Percentiles rank a stretch among this genome's conserved stretches.
Evolutionary conservation across 2,888 invertebrate genomes (phyloP).

Genomic region (Polia nebulosa): DNA sequence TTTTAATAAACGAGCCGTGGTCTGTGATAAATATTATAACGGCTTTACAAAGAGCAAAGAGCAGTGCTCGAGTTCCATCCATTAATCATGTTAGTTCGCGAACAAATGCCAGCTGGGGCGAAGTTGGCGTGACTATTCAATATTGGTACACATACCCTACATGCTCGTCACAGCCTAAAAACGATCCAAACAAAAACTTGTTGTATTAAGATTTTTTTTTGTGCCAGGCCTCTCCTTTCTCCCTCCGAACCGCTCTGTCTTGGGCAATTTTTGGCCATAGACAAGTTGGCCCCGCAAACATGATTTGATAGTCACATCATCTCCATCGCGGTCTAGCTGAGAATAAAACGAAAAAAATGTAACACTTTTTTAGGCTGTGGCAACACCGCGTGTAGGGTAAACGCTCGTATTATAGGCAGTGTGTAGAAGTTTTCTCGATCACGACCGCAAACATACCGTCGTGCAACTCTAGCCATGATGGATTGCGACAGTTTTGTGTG

Average conservation of each 20-base stretch:
- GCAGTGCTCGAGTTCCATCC: slow-evolving; percentile 77
- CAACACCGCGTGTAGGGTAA: slow-evolving; percentile 47
- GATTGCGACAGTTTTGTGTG: slow-evolving; percentile 72
- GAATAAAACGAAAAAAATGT: neutral
- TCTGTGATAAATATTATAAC: slow-evolving; percentile 72
- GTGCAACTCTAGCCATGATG: slow-evolving; percentile 70
- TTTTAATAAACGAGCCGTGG: slow-evolving; percentile 68
- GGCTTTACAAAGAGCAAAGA: slow-evolving; percentile 76
- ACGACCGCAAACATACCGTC: slow-evolving; percentile 67
- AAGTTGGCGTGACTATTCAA: slow-evolving; percentile 75
- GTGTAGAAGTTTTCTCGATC: slow-evolving; percentile 69
- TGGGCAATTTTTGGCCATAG: too few relatives aligned
- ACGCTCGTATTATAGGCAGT: slow-evolving; percentile 46
- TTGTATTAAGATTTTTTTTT: too few relatives aligned
- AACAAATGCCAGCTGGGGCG: slow-evolving; percentile 79
- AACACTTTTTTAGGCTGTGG: slow-evolving; percentile 41
- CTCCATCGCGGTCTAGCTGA: too few relatives aligned
- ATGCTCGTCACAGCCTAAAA: slow-evolving; percentile 61
- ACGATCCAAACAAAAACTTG: slow-evolving; percentile 15
- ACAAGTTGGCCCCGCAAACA: too few relatives aligned
- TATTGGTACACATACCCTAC: slow-evolving; percentile 70
- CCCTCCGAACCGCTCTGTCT: too few relatives aligned
- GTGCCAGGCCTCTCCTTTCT: too few relatives aligned
- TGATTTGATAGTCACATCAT: too few relatives aligned
- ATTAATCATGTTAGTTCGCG: slow-evolving; percentile 83